phyloP scores from a whole-genome alignment of 2,797 vertebrate genomes.

The Sebastes kiyomatsui region DNA sequence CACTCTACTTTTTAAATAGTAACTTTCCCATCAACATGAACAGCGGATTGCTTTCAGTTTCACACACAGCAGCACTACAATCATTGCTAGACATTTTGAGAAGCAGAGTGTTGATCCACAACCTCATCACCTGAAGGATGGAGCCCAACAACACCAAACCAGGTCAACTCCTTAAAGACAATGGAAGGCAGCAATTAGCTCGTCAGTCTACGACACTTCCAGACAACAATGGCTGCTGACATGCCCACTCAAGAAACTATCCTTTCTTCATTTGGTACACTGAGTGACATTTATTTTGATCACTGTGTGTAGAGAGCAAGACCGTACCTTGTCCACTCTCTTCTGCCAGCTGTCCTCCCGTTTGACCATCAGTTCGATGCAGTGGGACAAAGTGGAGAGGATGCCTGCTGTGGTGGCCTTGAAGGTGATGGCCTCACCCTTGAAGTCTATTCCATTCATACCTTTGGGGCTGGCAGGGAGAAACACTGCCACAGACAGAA shows the following conservation, averaged over 20 bases:
- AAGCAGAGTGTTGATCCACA: neutral
- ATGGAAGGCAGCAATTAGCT: neutral
- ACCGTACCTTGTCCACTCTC: conserved; percentile 92
- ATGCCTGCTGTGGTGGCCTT: conserved; percentile 98
- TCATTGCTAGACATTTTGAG: too few species aligned
- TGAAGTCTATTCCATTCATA: conserved; percentile 95
- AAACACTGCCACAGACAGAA: conserved; percentile 78
- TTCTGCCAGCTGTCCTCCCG: conserved; percentile 98
- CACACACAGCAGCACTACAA: too few species aligned
- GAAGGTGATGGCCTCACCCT: conserved; percentile 98
- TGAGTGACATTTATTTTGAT: neutral
- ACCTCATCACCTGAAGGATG: neutral
- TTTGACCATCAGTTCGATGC: conserved; percentile 97
- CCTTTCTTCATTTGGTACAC: neutral
- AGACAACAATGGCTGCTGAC: neutral
- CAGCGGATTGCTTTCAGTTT: neutral
- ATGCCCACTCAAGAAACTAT: neutral
- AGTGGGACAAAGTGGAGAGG: conserved; percentile 94
- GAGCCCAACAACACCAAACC: neutral
- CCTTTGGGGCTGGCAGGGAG: conserved; percentile 88
- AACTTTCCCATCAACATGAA: neutral
- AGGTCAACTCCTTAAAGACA: neutral
- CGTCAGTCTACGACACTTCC: neutral
- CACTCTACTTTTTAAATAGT: neutral
- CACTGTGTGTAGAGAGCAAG: neutral